A percentile compares a stretch with the other conserved stretches of the same genome.
These are phyloP conservation scores for Dexiosoma caninum DNA, from an alignment of 2,888 invertebrate genomes.

Conservation along the genomic window DNA sequence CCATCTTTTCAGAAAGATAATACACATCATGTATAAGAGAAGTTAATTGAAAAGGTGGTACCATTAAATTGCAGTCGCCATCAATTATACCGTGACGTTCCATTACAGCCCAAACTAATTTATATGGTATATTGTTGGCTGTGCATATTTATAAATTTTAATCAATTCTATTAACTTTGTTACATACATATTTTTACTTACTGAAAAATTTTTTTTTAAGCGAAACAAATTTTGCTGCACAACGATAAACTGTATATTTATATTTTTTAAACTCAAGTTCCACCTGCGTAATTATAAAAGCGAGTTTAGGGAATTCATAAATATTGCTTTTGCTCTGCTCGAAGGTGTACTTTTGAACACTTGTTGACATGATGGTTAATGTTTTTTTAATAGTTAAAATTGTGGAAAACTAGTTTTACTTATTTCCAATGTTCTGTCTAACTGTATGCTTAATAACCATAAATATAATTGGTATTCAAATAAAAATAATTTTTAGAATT, in stretches of 20 bases:
- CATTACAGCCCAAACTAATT: slow-evolving; percentile 74
- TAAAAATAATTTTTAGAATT: too few relatives aligned
- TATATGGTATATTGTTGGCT: slow-evolving; percentile 75
- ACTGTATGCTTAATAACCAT: neutral
- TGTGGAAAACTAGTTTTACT: neutral
- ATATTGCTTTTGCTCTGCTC: slow-evolving; percentile 6
- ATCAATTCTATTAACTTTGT: neutral
- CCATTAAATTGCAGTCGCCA: slow-evolving; percentile 71
- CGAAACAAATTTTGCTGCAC: slow-evolving; percentile 74
- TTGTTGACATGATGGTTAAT: slow-evolving; percentile 10
- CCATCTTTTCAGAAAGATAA: slow-evolving; percentile 75
- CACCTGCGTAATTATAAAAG: slow-evolving; percentile 71
- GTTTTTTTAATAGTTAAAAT: neutral
- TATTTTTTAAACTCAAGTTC: slow-evolving; percentile 71
- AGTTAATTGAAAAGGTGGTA: slow-evolving; percentile 74
- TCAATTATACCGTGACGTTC: slow-evolving; percentile 73
- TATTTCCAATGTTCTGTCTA: neutral
- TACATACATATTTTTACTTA: slow-evolving; percentile 67
- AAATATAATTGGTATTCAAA: neutral
- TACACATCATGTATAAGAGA: slow-evolving; percentile 76
- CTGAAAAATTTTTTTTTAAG: slow-evolving; percentile 75
- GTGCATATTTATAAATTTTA: neutral
- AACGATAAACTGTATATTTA: slow-evolving; percentile 76
- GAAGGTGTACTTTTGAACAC: slow-evolving; percentile 3
- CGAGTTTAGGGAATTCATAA: slow-evolving; percentile 65